Conservation (phyloP, 2,797 vertebrate species). For the Anomalospiza imberbis region DNA sequence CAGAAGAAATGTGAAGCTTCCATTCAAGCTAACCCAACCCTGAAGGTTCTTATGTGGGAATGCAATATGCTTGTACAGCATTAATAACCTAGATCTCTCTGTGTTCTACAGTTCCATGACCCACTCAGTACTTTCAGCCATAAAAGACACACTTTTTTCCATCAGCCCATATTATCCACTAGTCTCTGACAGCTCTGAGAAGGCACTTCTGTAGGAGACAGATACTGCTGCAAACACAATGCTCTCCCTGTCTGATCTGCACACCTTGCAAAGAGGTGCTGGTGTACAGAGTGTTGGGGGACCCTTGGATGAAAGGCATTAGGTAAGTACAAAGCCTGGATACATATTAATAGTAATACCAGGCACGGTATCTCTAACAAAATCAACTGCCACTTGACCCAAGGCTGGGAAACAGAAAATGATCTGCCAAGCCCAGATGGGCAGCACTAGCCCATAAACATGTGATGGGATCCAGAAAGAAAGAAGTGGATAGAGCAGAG, state of each 20-base stretch:
- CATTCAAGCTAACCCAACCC: background rate
- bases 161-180: background rate
- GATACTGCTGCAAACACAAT: background rate
- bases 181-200: background rate
- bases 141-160: background rate
- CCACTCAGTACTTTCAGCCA: background rate
- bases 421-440: background rate
- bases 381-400: constrained; percentile 25
- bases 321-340: background rate
- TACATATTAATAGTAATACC: background rate
- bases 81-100: background rate
- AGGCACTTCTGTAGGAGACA: background rate
- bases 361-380: background rate
- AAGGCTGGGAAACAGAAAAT: background rate
- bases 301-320: background rate
- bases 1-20: background rate
- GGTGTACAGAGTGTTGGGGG: background rate
- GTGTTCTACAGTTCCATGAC: background rate
- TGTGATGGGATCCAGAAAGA: background rate
- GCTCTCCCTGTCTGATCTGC: background rate
- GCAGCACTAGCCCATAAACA: background rate
- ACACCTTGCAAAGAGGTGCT: background rate
- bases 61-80: background rate
- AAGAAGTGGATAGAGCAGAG: background rate
- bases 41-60: background rate